Percentiles rank a stretch among this genome's conserved stretches.
These are phyloP conservation scores for Epinotia ramella DNA, from an alignment of 2,888 invertebrate genomes.

Conservation along the genomic window DNA sequence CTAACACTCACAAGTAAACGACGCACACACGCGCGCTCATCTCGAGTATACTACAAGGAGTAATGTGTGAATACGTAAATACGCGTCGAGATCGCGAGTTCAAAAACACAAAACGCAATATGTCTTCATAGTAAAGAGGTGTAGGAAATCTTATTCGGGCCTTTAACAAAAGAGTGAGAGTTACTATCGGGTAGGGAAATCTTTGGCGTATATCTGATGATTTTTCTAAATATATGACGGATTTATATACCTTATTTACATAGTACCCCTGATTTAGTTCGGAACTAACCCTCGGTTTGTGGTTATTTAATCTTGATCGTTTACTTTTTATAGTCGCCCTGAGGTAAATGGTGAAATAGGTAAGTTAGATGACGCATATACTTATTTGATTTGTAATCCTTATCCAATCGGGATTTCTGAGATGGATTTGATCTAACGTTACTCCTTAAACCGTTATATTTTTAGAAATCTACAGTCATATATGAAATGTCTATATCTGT, in stretches of 20 bases:
- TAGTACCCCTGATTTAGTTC: conserved; percentile 41
- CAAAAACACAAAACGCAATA: conserved; percentile 85
- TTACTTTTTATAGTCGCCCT: conserved; percentile 22
- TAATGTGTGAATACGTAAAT: conserved; percentile 85
- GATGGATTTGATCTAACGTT: too few species aligned
- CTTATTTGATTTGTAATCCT: neutral
- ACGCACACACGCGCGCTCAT: conserved; percentile 76
- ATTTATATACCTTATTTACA: conserved; percentile 46
- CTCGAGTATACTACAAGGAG: conserved; percentile 78
- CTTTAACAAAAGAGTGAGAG: conserved; percentile 73
- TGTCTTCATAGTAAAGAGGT: conserved; percentile 78
- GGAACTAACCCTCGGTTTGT: conserved; percentile 31
- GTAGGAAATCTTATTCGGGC: conserved; percentile 78
- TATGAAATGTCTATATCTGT: too few species aligned
- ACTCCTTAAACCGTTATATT: too few species aligned
- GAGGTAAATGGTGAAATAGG: conserved; percentile 7
- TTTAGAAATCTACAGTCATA: too few species aligned
- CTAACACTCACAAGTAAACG: conserved; percentile 71
- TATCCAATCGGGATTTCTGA: neutral
- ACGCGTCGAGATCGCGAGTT: conserved; percentile 82
- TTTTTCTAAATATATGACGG: conserved; percentile 59
- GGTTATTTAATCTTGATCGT: conserved; percentile 42
- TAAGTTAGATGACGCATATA: neutral
- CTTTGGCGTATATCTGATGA: conserved; percentile 68
- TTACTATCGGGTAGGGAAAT: conserved; percentile 73